Conservation (phyloP, 2,113 vertebrate genomes). For the Daboia siamensis region DNA sequence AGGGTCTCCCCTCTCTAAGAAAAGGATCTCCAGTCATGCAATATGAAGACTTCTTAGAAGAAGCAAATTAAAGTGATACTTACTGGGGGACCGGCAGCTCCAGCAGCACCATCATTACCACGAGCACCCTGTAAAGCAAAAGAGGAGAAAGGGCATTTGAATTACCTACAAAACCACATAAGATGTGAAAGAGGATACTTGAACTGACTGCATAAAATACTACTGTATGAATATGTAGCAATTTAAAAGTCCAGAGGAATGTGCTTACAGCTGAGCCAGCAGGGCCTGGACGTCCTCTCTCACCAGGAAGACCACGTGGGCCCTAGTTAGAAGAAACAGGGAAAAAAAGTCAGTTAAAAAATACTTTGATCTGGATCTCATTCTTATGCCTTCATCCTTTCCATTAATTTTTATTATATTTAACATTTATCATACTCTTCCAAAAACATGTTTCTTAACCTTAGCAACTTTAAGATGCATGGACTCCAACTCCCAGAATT, state of each 20-base stretch:
- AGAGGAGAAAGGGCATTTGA: background rate
- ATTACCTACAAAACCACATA: constrained; percentile 6
- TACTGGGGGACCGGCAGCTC: constrained; percentile 87
- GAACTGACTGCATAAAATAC: background rate
- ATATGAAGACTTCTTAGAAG: background rate
- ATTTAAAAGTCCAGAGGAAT: background rate
- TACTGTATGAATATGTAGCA: too few relatives aligned
- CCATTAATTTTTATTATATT: background rate
- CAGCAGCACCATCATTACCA: constrained; percentile 90
- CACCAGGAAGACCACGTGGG: constrained; percentile 90
- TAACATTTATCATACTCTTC: background rate
- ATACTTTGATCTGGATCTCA: background rate
- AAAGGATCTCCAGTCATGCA: background rate
- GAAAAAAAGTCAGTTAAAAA: accelerated
- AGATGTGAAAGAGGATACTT: background rate
- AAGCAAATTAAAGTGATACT: constrained; percentile 60
- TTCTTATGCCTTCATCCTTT: accelerated
- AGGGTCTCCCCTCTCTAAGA: too few relatives aligned
- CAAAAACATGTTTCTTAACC: background rate
- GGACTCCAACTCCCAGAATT: background rate
- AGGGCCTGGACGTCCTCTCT: constrained; percentile 93
- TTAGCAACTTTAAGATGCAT: too few relatives aligned
- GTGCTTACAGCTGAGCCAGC: constrained; percentile 88
- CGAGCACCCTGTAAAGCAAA: constrained; percentile 83
- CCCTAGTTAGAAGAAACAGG: constrained; percentile 70